Percentiles rank a stretch among this genome's conserved stretches.
Conservation (phyloP, 2,797 vertebrate species). For the Varecia variegata region DNA sequence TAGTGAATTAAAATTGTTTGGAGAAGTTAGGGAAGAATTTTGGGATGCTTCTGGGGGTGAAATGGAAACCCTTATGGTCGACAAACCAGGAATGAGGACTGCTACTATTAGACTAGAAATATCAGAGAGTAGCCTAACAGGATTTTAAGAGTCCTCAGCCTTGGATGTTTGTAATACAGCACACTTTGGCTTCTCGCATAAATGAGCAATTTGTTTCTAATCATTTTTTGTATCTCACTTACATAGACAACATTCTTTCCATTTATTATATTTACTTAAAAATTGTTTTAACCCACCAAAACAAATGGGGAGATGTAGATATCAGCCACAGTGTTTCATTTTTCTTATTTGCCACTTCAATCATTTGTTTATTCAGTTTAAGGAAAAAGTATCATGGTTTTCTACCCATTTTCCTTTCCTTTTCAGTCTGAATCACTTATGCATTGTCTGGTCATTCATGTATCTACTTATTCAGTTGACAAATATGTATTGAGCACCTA, state of each 20-base stretch:
- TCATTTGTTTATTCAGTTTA: neutral
- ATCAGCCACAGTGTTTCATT: neutral
- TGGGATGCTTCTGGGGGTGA: slow-evolving; percentile 17
- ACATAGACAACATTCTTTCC: slow-evolving; percentile 14
- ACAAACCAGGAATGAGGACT: neutral
- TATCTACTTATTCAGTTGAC: neutral
- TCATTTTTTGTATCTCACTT: neutral
- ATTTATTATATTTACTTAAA: slow-evolving; percentile 36
- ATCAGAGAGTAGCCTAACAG: neutral
- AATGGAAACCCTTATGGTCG: slow-evolving; percentile 39
- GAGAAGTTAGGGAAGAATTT: slow-evolving; percentile 47
- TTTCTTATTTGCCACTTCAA: slow-evolving; percentile 6
- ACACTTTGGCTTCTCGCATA: slow-evolving; percentile 20
- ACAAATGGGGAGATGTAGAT: neutral
- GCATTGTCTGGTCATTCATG: neutral
- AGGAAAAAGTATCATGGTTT: neutral
- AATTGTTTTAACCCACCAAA: slow-evolving; percentile 20
- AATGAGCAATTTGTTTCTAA: slow-evolving; percentile 35
- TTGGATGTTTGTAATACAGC: neutral
- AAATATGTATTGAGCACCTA: neutral
- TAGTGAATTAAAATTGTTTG: slow-evolving; percentile 55
- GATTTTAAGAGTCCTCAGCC: neutral
- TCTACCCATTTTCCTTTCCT: neutral
- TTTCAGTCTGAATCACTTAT: neutral
- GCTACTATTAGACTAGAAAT: neutral